Evolutionary conservation across 2,797 vertebrate genomes (phyloP), one percentile per base, ranked within the genome.

Genomic region (Pangasius mekongensis): DNA sequence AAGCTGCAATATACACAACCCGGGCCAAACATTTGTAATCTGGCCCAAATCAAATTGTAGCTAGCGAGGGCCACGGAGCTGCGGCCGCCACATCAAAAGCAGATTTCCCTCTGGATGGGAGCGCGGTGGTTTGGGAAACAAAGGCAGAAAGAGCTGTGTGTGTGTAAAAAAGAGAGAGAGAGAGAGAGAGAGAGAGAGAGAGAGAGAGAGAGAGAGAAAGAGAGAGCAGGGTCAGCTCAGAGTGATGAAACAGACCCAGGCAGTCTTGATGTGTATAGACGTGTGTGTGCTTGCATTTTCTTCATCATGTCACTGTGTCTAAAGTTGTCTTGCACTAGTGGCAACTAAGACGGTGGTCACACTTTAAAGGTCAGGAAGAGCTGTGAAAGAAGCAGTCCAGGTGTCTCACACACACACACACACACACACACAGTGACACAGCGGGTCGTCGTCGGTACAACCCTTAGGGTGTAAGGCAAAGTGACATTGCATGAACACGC

Each of bases 181-280:
- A 7, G 76, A 80, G 78, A 92, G 92, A 94, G 52, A 69, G 30
- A 54, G 8, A 33, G 27, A 8, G 60, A 71, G 76, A 92, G 92
- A 94, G 54, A 82, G 30, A 60, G 5, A 27, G 20, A 27, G 69
- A 81, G 56, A 82, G 54, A 49, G 2, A 39, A 4, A 18, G 76
- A 82, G 76, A 93, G 92, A 94, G 92, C 94, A 92, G 87, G 94
- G 94, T 94, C 94, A 94, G 81, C 92, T 73, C 90, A 90, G 87
- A 92, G 92, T 87, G 91, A 92, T 88, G 88, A 85, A 91, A 90
- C 69, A 67, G 67, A 52, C 84, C 11, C 54, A n/a, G 30, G 62
- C 82, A 85, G 58, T 36, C 20, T 62, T 54, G 18, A 83, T 87
- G 71, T 84, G 83, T 76, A 36, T 73, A 80, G 84, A 74, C 33